Percentiles rank a stretch among this genome's conserved stretches.
These are phyloP conservation scores for Penaeus vannamei DNA, from an alignment of 1,140 invertebrate species.

Conservation along the genomic window DNA sequence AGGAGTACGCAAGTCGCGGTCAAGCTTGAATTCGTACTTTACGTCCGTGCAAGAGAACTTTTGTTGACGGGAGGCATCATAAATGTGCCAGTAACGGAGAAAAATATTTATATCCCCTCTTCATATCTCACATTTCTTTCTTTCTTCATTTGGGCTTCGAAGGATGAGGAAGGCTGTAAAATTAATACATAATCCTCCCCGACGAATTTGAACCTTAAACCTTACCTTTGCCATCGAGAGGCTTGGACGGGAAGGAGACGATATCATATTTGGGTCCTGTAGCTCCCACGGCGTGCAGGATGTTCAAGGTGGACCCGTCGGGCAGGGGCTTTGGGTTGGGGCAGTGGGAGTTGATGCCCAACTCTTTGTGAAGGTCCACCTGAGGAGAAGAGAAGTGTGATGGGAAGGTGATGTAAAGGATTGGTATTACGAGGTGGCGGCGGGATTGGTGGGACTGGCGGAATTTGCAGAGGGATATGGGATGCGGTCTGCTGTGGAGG, in stretches of 20 bases:
- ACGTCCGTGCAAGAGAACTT: not conserved
- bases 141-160: no score
- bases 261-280: slow-evolving; percentile 82
- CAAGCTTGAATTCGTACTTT: not conserved
- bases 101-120: no score
- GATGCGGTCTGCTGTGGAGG: no score
- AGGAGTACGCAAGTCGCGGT: not conserved
- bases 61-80: not conserved
- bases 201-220: no score
- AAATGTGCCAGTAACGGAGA: no score
- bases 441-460: not conserved
- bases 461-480: not conserved
- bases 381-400: slow-evolving; percentile 70
- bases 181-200: no score
- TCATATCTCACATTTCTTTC: no score
- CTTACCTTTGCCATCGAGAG: slow-evolving; percentile 82
- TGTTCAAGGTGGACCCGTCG: slow-evolving; percentile 85
- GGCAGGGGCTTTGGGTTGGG: slow-evolving; percentile 86
- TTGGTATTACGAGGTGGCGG: not conserved
- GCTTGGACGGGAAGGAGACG: slow-evolving; percentile 78
- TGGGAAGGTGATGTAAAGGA: not conserved
- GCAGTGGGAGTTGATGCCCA: slow-evolving; percentile 86
- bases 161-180: no score
- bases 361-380: slow-evolving; percentile 80
- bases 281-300: slow-evolving; percentile 80